Conservation (phyloP, 1,140 invertebrate species). For the Orius insidiosus region DNA sequence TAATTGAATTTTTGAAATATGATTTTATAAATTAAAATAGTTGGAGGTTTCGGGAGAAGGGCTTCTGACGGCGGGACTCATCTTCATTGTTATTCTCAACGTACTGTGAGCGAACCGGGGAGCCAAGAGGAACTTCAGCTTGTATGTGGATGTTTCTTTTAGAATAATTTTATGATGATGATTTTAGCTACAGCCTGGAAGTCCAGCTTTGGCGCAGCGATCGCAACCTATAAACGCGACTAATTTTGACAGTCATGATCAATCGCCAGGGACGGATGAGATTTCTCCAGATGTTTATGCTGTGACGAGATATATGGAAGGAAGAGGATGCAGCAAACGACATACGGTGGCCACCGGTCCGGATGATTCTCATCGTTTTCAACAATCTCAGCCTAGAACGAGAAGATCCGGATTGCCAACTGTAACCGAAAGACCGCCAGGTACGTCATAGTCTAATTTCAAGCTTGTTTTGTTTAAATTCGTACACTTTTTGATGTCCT, state of each 20-base stretch:
- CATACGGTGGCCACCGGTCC: conserved; percentile 42
- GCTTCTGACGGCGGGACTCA: conserved; percentile 94
- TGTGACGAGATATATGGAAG: conserved; percentile 49
- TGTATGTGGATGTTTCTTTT: conserved; percentile 24
- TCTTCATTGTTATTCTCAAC: conserved; percentile 59
- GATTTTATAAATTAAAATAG: conserved; percentile 21
- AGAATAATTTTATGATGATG: neutral
- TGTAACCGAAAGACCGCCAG: conserved; percentile 71
- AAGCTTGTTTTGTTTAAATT: neutral
- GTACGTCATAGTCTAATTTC: conserved; percentile 30
- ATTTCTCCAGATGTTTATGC: conserved; percentile 19
- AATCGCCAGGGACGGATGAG: conserved; percentile 14
- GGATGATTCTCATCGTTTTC: conserved; percentile 34
- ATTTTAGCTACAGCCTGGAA: conserved; percentile 27
- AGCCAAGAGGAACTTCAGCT: conserved; percentile 39
- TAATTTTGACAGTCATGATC: conserved; percentile 11
- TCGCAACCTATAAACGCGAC: conserved; percentile 25
- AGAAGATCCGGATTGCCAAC: conserved; percentile 60
- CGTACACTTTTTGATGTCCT: conserved; percentile 1
- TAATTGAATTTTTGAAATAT: conserved; percentile 4
- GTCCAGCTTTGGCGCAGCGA: conserved; percentile 30
- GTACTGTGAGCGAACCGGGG: conserved; percentile 42
- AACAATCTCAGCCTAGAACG: conserved; percentile 35
- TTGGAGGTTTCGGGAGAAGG: conserved; percentile 66
- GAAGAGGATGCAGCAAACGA: conserved; percentile 43